Evolutionary conservation across 2,113 vertebrate species (phyloP), one percentile per base, ranked within the genome.

Genomic region (Oceanites oceanicus): DNA sequence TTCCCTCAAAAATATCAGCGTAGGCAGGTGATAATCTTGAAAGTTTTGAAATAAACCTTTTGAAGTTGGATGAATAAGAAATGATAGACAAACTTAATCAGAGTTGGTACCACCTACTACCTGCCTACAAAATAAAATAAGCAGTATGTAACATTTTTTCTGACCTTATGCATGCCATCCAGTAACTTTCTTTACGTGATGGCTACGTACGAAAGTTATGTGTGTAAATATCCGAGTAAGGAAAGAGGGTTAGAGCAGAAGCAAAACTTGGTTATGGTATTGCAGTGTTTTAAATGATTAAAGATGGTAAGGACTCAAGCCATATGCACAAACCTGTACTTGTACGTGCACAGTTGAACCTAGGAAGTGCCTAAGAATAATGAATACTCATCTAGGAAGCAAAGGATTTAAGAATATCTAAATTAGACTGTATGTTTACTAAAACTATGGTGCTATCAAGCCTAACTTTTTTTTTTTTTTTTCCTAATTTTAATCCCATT

Each of bases 311-410:
- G 38, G 45, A 92, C 71, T 65, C 40, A 49, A 94, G 71, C 44
- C 79, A 74, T 73, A 9, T 86, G 47, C 47, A 47, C 63, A 92
- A 80, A 92, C 44, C 73, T 86, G 36, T 62, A 38, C 53, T 70
- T 77, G 44, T 78, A 85, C n/a, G 4, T 73, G 67, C 22, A 73
- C 66, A 29, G n/a, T 90, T 78, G 63, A 95, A 49, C 62, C 68
- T 63, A 67, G 32, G 45, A 95, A 91, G 89, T 92, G 80, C 95
- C 86, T 86, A 36, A 92, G 38, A 92, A 52, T 89, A 76, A 67
- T 20, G 40, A 89, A 71, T 53, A 29, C 7, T 78, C 38, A 44
- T 18, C 21, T 7, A 11, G 42, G 49, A 75, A 90, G 26, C 22
- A 85, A 50, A 87, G 17, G n/a, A 71, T 92, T 80, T 70, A 50